Percentiles rank a stretch among this genome's conserved stretches.
phyloP scores from a whole-genome alignment of 2,797 vertebrate genomes.

The Chaenodraco wilsoni region DNA sequence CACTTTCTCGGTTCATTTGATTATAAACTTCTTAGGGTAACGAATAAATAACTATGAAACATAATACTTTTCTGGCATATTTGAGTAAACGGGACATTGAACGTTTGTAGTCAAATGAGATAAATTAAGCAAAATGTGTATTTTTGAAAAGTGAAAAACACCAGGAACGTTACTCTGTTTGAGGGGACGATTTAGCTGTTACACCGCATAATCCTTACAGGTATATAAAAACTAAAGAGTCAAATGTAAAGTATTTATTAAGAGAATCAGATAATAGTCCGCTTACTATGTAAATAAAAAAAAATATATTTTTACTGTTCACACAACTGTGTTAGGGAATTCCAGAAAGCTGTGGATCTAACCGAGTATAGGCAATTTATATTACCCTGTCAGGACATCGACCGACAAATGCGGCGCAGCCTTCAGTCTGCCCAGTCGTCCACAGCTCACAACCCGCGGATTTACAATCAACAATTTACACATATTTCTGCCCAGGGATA shows the following conservation, averaged over 20 bases:
- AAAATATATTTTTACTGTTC: rapidly evolving
- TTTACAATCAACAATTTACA: constrained; percentile 70
- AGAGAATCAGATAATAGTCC: rapidly evolving
- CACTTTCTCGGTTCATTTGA: not conserved
- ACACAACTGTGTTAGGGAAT: rapidly evolving
- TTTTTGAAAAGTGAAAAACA: constrained; percentile 44
- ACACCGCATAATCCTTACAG: constrained; percentile 79
- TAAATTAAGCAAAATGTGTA: not conserved
- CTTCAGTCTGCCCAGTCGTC: constrained; percentile 77
- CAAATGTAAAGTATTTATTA: not conserved
- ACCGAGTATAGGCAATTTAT: constrained; percentile 15
- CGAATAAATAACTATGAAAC: rapidly evolving
- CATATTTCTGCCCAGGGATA: constrained; percentile 43
- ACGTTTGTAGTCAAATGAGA: rapidly evolving
- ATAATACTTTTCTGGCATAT: not conserved
- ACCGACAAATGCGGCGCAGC: constrained; percentile 84
- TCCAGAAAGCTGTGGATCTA: rapidly evolving
- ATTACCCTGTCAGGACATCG: constrained; percentile 77
- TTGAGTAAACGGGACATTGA: rapidly evolving
- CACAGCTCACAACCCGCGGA: constrained; percentile 77
- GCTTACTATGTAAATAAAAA: rapidly evolving
- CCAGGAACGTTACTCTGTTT: constrained; percentile 58
- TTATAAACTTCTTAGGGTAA: not conserved
- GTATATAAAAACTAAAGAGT: constrained; percentile 57
- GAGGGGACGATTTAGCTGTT: constrained; percentile 76